These are phyloP conservation scores for Gymnoscopelus microlampas DNA, from an alignment of 2,797 vertebrate species.

Conservation along the genomic window DNA sequence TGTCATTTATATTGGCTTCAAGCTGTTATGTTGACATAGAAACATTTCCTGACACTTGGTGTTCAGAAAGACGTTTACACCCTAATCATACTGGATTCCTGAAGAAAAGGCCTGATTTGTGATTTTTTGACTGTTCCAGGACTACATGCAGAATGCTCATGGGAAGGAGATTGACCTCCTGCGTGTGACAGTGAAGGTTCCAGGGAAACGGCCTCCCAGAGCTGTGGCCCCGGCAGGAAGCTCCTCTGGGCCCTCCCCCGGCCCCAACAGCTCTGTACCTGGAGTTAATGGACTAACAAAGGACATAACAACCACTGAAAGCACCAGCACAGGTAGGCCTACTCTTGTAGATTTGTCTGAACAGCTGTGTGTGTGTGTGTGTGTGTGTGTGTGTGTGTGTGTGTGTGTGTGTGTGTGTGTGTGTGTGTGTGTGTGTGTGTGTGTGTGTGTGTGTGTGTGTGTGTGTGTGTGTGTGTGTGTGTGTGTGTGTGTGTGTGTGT, in stretches of 20 bases:
- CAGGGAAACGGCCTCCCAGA: slow-evolving; percentile 92
- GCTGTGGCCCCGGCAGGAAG: slow-evolving; percentile 88
- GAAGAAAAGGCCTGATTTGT: background rate
- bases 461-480: no score
- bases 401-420: no score
- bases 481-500: background rate
- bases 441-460: no score
- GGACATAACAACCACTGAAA: slow-evolving; percentile 78
- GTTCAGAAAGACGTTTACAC: background rate
- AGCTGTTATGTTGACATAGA: background rate
- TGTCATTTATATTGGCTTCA: background rate
- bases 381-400: background rate
- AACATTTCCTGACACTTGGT: background rate
- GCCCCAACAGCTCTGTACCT: slow-evolving; percentile 49
- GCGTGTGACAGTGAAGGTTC: slow-evolving; percentile 95
- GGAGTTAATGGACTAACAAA: slow-evolving; percentile 91
- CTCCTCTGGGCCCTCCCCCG: slow-evolving; percentile 41
- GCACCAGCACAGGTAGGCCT: slow-evolving; percentile 78
- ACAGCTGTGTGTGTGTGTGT: background rate
- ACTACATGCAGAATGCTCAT: slow-evolving; percentile 91
- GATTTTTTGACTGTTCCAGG: slow-evolving; percentile 70
- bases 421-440: no score
- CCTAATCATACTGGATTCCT: background rate
- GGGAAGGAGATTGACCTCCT: slow-evolving; percentile 95
- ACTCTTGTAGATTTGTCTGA: background rate